Conservation (phyloP, 64 coral and sea anemone species). For the Pocillopora damicornis region DNA sequence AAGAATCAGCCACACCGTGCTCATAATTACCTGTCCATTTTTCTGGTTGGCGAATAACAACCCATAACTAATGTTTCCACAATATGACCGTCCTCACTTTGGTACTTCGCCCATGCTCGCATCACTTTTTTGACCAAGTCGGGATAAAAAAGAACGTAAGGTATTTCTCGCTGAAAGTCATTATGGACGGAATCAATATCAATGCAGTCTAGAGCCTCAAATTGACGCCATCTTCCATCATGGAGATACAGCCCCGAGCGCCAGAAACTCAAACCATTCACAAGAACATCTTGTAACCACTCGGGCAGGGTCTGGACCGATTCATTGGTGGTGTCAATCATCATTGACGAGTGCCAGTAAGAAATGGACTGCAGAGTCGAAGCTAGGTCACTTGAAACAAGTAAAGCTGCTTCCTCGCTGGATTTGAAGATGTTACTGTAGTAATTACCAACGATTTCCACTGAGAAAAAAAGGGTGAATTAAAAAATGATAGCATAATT, state of each 20-base stretch:
- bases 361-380: conserved; percentile 40
- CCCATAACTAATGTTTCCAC: conserved; percentile 37
- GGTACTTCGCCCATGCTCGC: conserved; percentile 48
- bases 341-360: conserved; percentile 69
- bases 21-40: conserved; percentile 25
- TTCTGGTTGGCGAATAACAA: conserved; percentile 12
- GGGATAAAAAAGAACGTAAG: conserved; percentile 62
- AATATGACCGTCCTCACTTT: conserved; percentile 33
- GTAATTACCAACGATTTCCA: conserved; percentile 63
- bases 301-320: conserved; percentile 29
- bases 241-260: conserved; percentile 61
- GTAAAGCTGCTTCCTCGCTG: conserved; percentile 56
- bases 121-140: conserved; percentile 69
- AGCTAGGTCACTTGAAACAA: conserved; percentile 40
- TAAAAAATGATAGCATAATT: not conserved
- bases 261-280: conserved; percentile 77
- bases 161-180: conserved; percentile 67
- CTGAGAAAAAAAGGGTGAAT: conserved; percentile 15
- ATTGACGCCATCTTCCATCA: conserved; percentile 71
- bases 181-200: conserved; percentile 77
- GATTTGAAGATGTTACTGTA: conserved; percentile 78
- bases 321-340: not conserved
- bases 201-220: conserved; percentile 69
- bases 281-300: conserved; percentile 65
- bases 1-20: not conserved